These are phyloP conservation scores for Nomada ruficornis DNA, from an alignment of 2,888 invertebrate species.

Conservation along the genomic window DNA sequence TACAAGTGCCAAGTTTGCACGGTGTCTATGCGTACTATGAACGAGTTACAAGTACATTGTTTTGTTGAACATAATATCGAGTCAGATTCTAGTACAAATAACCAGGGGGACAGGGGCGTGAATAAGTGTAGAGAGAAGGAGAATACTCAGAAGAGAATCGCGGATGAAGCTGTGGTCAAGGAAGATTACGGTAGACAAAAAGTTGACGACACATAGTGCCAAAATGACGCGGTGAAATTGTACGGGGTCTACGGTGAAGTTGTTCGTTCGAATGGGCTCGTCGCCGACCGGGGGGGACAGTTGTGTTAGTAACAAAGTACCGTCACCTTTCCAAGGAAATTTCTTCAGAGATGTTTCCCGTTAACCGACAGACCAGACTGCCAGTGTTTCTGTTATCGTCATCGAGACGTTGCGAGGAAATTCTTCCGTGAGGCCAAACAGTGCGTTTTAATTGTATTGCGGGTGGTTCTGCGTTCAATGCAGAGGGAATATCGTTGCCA, in stretches of 20 bases:
- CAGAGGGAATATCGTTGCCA: slow-evolving; percentile 8
- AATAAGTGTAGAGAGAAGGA: slow-evolving; percentile 85
- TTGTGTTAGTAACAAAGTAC: slow-evolving; percentile 31
- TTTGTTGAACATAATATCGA: slow-evolving; percentile 80
- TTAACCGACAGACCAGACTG: not conserved
- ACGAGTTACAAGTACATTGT: slow-evolving; percentile 79
- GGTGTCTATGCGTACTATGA: slow-evolving; percentile 74
- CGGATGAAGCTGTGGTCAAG: slow-evolving; percentile 82
- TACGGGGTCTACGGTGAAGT: slow-evolving; percentile 36
- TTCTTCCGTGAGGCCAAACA: not conserved
- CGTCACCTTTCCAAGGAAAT: slow-evolving; percentile 45
- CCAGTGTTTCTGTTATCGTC: not conserved
- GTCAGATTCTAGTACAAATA: slow-evolving; percentile 71
- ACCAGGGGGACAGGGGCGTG: slow-evolving; percentile 69
- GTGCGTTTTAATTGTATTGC: slow-evolving; percentile 4
- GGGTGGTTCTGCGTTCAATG: slow-evolving; percentile 1
- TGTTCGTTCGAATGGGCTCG: slow-evolving; percentile 38
- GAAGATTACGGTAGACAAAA: slow-evolving; percentile 86
- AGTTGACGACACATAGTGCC: slow-evolving; percentile 88
- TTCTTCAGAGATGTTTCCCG: not conserved
- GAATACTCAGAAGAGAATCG: slow-evolving; percentile 82
- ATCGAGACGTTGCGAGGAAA: not conserved
- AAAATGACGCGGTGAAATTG: slow-evolving; percentile 82
- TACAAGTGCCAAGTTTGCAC: slow-evolving; percentile 80
- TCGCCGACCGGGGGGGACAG: slow-evolving; percentile 32